Evolutionary conservation across 2,113 vertebrate species (phyloP), one percentile per base, ranked within the genome.

Genomic region (Pangasianodon hypophthalmus): DNA sequence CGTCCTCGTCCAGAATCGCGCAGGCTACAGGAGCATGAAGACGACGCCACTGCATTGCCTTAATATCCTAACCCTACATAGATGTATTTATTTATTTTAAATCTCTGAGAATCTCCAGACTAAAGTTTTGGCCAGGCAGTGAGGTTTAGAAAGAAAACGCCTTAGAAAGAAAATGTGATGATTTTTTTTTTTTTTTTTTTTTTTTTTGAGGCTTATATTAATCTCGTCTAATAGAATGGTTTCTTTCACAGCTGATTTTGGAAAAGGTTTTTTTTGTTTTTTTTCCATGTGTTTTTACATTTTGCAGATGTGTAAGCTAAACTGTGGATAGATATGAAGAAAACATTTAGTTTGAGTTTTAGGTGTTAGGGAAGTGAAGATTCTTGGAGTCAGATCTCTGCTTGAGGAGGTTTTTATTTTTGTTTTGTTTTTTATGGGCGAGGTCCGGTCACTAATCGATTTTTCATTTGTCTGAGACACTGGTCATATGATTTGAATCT

Each of bases 1-100:
- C 91, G 90, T 95, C 93, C 80, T 90, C 91, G 90, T 95, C 93
- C 85, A 92, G 92, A 94, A 91, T 91, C 89, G 58, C 87, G 87
- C 88, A 91, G 87, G 87, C 80, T 91, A 82, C 75, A 91, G 91
- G 91, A 92, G 91, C 92, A 95, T 81, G 90, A 92, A 93, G 91
- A 94, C 93, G 91, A 91, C 94, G 94, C 94, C 94, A 94, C 94
- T 96, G 95, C 95, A 95, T 96, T 96, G 96, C 96, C 96, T 96
- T 96, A 96, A 96, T 93, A 92, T 92, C 92, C 90, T 92, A 85
- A 32, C 14, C 92, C 92, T 91, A 64, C 13, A 92, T 93, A 88
- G 86, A 69, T 80, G 29, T 96, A 95, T 96, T 96, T 96, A 96
- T 96, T 96, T 96, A 88, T 95, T 94, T 94, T 83, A 62, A 84